Percentiles rank a stretch among this genome's conserved stretches.
These are phyloP conservation scores for Pangasius macronema DNA, from an alignment of 2,797 vertebrate species.

Conservation along the genomic window DNA sequence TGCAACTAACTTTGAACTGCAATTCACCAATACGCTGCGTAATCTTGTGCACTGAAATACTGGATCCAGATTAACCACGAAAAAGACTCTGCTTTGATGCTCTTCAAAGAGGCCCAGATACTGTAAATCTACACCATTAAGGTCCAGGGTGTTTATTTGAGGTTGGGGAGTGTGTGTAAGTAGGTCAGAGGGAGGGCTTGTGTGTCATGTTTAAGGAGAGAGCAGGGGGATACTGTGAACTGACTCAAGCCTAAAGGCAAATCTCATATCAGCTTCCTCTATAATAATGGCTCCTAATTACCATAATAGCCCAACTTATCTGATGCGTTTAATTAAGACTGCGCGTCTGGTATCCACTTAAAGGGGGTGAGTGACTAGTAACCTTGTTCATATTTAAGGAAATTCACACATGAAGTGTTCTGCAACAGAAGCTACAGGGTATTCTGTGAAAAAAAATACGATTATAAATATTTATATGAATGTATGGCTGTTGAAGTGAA, in stretches of 20 bases:
- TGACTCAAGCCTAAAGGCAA: conserved; percentile 49
- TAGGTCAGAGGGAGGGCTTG: conserved; percentile 56
- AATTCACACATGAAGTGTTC: background rate
- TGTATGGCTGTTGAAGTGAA: background rate
- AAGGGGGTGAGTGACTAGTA: conserved; percentile 39
- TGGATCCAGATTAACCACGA: background rate
- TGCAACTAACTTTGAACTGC: background rate
- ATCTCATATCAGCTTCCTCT: conserved; percentile 54
- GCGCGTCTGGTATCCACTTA: conserved; percentile 56
- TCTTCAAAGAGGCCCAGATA: conserved; percentile 23
- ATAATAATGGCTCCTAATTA: conserved; percentile 64
- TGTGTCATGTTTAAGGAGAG: conserved; percentile 37
- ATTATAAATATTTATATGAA: background rate
- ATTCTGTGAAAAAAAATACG: background rate
- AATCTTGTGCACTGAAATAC: background rate
- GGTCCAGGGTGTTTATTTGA: conserved; percentile 44
- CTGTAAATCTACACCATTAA: conserved; percentile 39
- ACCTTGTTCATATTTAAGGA: background rate
- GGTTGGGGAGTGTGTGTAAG: conserved; percentile 36
- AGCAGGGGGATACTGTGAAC: conserved; percentile 23
- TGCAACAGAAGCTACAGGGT: background rate
- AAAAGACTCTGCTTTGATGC: background rate
- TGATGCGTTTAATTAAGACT: conserved; percentile 62
- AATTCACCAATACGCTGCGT: background rate
- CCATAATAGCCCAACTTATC: conserved; percentile 65